phyloP scores from a whole-genome alignment of 2,113 vertebrate species.

The Vidua macroura region DNA sequence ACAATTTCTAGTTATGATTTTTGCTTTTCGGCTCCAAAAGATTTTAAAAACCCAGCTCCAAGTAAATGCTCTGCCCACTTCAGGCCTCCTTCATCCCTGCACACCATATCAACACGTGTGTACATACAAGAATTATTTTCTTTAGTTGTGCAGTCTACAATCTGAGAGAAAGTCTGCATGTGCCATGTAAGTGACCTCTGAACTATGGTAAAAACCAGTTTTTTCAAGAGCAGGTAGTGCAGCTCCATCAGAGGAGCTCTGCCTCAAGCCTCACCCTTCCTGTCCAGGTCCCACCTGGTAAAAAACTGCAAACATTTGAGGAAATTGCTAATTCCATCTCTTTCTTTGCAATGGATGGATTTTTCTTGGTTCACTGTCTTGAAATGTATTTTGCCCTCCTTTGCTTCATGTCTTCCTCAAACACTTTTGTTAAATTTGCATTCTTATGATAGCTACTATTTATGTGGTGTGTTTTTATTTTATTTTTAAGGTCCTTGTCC shows the following conservation, averaged over 20 bases:
- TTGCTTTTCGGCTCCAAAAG: not conserved
- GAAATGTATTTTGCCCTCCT: not conserved
- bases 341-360: not conserved
- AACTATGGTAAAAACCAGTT: not conserved
- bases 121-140: not conserved
- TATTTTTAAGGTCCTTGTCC: conserved; percentile 78
- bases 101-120: not conserved
- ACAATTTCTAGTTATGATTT: not conserved
- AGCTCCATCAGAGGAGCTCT: not conserved
- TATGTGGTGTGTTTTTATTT: not conserved
- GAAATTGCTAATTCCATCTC: not conserved
- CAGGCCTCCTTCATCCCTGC: not conserved
- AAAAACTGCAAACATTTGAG: not conserved
- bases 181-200: not conserved
- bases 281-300: not conserved
- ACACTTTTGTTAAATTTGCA: not conserved
- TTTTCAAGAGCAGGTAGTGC: not conserved
- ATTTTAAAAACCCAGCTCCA: not conserved
- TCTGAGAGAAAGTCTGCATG: not conserved
- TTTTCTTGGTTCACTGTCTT: not conserved
- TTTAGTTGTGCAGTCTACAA: not conserved
- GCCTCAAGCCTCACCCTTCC: not conserved
- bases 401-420: not conserved
- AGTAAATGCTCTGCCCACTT: not conserved
- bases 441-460: not conserved